Evolutionary conservation across 2,797 vertebrate genomes (phyloP).

Genomic region (Sebastes goodei): DNA sequence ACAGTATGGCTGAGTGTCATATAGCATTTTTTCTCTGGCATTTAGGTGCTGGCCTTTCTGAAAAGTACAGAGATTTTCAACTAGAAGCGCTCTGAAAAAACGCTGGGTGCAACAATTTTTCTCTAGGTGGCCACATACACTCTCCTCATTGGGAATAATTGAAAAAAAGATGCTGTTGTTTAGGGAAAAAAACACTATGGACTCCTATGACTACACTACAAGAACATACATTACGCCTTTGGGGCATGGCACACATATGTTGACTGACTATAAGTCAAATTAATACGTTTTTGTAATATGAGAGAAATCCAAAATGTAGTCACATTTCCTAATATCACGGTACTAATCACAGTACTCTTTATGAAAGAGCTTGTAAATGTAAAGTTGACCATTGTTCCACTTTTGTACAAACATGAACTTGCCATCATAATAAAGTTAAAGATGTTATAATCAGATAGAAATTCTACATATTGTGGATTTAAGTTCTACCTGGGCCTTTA

Average conservation of each 20-base stretch:
- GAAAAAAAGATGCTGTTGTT: background rate
- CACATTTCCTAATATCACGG: background rate
- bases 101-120: background rate
- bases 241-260: constrained; percentile 4
- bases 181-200: background rate
- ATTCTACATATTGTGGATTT: background rate
- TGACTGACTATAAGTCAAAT: background rate
- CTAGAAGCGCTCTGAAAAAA: background rate
- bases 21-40: background rate
- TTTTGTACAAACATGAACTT: background rate
- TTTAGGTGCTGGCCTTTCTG: background rate
- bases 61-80: background rate
- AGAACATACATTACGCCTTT: constrained; percentile 28
- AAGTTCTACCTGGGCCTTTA: background rate
- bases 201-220: constrained; percentile 19
- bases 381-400: background rate
- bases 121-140: background rate
- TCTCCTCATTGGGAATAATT: background rate
- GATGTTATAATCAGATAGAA: background rate
- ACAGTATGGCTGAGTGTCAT: background rate
- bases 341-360: background rate
- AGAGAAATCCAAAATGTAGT: background rate
- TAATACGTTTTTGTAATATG: background rate
- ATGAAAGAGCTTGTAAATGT: background rate
- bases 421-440: background rate